Base-by-base conservation (phyloP, 1,140 invertebrate genomes). In the Zeugodacus cucurbitae region DNA sequence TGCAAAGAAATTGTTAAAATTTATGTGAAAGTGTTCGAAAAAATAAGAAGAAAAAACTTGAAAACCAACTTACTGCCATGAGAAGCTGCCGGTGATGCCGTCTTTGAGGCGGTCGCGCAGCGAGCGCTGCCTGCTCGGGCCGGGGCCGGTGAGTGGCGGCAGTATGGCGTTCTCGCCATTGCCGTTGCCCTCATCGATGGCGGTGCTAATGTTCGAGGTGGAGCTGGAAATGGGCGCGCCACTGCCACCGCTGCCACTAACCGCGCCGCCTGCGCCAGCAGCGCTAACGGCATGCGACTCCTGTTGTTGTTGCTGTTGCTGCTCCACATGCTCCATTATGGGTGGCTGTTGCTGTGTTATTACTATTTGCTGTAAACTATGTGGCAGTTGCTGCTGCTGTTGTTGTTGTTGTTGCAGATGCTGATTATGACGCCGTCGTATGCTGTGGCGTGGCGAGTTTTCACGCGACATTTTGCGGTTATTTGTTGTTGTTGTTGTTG, bases 81-180 rank as follows among this genome's bases (percentile, higher is more conserved):
- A 95, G 91, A 96, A 96, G 92, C 96, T 96, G 91, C 95, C 95
- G 48, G 96, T 96, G 93, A 97, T 96, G 90, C 96, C 96, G 78
- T 96, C 96, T 91, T 96, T 95, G 62, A 97, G 95, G 32, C 96
- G 94, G 92, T 97, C 96, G 91, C 96, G 96, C 90, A 97, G 93
- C 1, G 95, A 96, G 58, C 95, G 95, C 89, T 96, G 94, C 70
- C 95, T 91, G 89, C 95, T 95, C 34, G 95, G 95, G 34, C 95
- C 95, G n/a, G 95, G 95, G 64, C 96, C 96, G 57, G 87, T 92
- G 11, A 93, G 57, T 8, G 93, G 92, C 78, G 93, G 92, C 89
- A 93, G 67, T 17, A 90, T 91, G 10, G 91, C 89, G 41, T 89
- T 90, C 64, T 93, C 92, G 34, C 67, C 89, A 62, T 62, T 87